A percentile compares a stretch with the other conserved stretches of the same genome.
Conservation (phyloP, 2,888 invertebrate species). For the Smittia aterrima region DNA sequence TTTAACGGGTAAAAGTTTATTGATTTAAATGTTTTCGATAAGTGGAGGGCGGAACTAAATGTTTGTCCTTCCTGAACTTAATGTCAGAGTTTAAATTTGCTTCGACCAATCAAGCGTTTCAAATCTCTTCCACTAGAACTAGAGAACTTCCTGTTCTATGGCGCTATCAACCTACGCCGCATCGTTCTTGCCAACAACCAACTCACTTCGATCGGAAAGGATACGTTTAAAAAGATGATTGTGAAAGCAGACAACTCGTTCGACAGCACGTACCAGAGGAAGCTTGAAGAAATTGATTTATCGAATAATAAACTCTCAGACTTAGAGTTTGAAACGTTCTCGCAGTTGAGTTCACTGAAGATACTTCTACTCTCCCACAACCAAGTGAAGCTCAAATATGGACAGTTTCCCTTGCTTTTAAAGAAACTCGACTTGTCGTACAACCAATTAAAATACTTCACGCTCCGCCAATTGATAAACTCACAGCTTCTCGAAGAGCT, state of each 20-base stretch:
- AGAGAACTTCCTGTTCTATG: slow-evolving; percentile 33
- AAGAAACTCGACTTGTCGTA: slow-evolving; percentile 27
- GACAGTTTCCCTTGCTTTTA: slow-evolving; percentile 22
- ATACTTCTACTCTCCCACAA: slow-evolving; percentile 16
- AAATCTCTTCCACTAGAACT: slow-evolving; percentile 1
- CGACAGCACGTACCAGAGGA: slow-evolving; percentile 24
- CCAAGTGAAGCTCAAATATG: slow-evolving; percentile 12
- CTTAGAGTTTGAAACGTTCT: slow-evolving; percentile 26
- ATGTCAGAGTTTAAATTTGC: no score
- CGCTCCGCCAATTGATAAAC: neutral
- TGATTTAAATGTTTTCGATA: neutral
- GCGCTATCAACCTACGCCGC: slow-evolving; percentile 22
- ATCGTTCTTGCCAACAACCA: slow-evolving; percentile 22
- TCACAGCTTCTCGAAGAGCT: slow-evolving; percentile 32
- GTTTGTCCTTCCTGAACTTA: neutral
- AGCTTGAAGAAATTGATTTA: slow-evolving; percentile 33
- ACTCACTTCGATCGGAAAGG: slow-evolving; percentile 24
- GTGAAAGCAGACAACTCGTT: neutral
- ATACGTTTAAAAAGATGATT: slow-evolving; percentile 36
- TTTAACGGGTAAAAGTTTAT: slow-evolving; percentile 23
- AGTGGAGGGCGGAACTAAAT: neutral
- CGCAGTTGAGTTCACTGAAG: slow-evolving; percentile 22
- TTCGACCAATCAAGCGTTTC: no score
- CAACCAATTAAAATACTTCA: slow-evolving; percentile 21
- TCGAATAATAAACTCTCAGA: slow-evolving; percentile 19